These are phyloP conservation scores for Macrotus californicus DNA, from an alignment of 2,113 vertebrate genomes.

Conservation along the genomic window DNA sequence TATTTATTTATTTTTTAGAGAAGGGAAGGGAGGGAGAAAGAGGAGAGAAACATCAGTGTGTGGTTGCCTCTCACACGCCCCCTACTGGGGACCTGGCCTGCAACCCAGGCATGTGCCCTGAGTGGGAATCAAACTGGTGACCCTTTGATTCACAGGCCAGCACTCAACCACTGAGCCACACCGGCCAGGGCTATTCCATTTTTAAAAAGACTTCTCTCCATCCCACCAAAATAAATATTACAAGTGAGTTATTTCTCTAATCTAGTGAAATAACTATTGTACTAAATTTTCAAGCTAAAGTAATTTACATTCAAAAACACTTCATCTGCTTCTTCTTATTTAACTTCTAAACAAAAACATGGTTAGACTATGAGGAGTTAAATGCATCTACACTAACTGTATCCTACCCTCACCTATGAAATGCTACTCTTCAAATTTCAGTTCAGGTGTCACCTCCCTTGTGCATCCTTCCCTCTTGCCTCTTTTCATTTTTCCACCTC, in stretches of 20 bases:
- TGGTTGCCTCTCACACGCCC: too few relatives aligned
- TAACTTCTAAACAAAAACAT: not conserved
- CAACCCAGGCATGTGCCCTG: too few relatives aligned
- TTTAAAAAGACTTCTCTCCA: not conserved
- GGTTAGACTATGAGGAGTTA: not conserved
- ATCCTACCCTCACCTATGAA: not conserved
- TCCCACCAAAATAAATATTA: not conserved
- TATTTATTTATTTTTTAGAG: too few relatives aligned
- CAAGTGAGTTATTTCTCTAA: not conserved
- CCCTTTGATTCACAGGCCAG: too few relatives aligned
- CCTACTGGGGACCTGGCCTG: too few relatives aligned
- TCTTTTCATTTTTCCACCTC: not conserved
- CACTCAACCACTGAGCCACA: too few relatives aligned
- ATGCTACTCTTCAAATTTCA: not conserved
- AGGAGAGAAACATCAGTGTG: too few relatives aligned
- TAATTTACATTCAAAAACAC: not conserved
- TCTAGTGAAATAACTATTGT: not conserved
- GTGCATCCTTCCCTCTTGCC: not conserved
- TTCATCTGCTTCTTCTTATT: not conserved
- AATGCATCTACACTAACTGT: not conserved
- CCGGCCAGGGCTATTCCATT: too few relatives aligned
- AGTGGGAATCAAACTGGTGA: too few relatives aligned
- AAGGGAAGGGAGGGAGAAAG: too few relatives aligned
- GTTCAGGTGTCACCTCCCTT: not conserved
- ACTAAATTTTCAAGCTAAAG: not conserved